These are phyloP conservation scores for Macrosiphum euphorbiae DNA, from an alignment of 2,888 invertebrate genomes.

Conservation along the genomic window DNA sequence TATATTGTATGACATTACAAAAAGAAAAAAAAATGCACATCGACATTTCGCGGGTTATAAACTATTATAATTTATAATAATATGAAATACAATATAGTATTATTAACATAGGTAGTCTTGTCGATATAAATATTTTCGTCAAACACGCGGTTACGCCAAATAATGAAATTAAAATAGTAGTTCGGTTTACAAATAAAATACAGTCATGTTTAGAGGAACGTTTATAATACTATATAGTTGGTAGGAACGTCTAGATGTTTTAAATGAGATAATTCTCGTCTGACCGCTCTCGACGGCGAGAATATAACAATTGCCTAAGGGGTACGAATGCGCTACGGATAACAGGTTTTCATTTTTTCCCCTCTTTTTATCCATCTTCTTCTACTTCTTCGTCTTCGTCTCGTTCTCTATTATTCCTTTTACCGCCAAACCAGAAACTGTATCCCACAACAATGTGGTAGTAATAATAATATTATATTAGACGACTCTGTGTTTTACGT, in stretches of 20 bases:
- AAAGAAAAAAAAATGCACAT: not conserved
- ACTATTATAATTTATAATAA: no score
- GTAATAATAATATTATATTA: not conserved
- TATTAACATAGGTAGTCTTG: not conserved
- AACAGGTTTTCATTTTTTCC: constrained; percentile 22
- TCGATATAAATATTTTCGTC: not conserved
- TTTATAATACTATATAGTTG: not conserved
- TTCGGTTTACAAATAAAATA: not conserved
- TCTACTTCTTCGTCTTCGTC: not conserved
- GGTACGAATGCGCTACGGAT: not conserved
- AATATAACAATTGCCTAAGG: constrained; percentile 5
- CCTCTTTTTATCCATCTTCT: not conserved
- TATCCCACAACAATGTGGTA: not conserved
- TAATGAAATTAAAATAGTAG: not conserved
- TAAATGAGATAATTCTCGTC: constrained; percentile 27
- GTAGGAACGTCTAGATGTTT: not conserved
- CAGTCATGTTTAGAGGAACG: not conserved
- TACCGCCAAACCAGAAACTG: not conserved
- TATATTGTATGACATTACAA: not conserved
- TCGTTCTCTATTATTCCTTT: not conserved
- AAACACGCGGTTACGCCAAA: not conserved
- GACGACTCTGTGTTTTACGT: not conserved
- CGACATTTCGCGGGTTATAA: not conserved
- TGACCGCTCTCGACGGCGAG: not conserved
- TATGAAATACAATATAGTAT: not conserved